Conservation (phyloP, 2,888 invertebrate genomes). For the Erebia palarica region DNA sequence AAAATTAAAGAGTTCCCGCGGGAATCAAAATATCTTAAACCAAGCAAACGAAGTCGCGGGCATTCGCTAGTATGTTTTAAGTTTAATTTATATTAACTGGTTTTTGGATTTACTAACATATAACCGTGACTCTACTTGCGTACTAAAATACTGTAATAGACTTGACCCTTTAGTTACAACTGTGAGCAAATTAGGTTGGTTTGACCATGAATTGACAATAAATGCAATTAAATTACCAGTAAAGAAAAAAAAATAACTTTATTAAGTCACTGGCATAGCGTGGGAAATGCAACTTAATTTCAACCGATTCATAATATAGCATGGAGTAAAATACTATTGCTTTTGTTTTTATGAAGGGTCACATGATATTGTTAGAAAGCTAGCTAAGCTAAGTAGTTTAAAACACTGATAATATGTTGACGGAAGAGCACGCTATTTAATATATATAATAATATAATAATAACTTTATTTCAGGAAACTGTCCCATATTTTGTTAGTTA, state of each 20-base stretch:
- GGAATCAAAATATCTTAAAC: too few relatives aligned
- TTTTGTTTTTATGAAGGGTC: background rate
- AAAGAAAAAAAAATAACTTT: background rate
- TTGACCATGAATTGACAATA: conserved; percentile 16
- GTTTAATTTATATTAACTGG: conserved; percentile 1
- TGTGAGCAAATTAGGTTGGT: conserved; percentile 11
- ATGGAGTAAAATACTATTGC: background rate
- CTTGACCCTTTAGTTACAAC: conserved; percentile 10
- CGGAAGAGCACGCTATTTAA: too few relatives aligned
- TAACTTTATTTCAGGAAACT: too few relatives aligned
- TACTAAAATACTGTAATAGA: background rate
- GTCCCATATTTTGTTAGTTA: too few relatives aligned
- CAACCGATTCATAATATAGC: background rate
- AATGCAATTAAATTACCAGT: background rate
- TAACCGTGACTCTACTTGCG: background rate
- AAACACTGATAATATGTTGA: too few relatives aligned
- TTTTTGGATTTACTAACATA: background rate
- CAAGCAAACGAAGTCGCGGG: too few relatives aligned
- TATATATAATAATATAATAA: too few relatives aligned
- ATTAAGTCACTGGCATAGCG: conserved; percentile 9
- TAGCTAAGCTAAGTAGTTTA: too few relatives aligned
- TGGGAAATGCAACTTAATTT: conserved; percentile 8
- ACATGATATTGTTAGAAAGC: too few relatives aligned
- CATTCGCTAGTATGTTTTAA: too few relatives aligned
- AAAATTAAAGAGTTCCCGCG: too few relatives aligned